Percentiles rank a stretch among this genome's conserved stretches.
phyloP scores from a whole-genome alignment of 1,140 invertebrate genomes.

The Leptinotarsa defecta region DNA sequence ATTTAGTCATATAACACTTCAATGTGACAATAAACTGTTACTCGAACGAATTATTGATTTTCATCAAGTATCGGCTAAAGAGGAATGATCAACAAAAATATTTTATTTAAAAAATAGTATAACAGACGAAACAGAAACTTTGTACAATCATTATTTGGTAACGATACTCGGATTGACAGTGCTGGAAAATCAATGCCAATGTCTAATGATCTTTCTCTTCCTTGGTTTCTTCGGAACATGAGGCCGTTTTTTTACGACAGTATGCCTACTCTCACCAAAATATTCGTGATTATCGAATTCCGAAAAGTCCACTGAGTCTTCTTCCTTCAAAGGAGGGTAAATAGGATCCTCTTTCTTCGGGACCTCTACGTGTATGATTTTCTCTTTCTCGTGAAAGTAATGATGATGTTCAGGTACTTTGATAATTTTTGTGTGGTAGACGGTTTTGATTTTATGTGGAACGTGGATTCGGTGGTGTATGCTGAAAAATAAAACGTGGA shows the following conservation, averaged over 20 bases:
- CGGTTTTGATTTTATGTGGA: constrained; percentile 49
- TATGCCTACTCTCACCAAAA: constrained; percentile 19
- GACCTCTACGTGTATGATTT: constrained; percentile 33
- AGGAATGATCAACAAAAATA: not conserved
- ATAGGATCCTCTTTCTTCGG: constrained; percentile 30
- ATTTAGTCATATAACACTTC: too few relatives aligned
- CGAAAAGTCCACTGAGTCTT: constrained; percentile 15
- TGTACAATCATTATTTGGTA: not conserved
- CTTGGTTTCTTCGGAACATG: not conserved
- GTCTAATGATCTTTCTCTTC: not conserved
- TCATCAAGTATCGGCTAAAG: too few relatives aligned
- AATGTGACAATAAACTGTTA: too few relatives aligned
- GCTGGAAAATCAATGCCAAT: not conserved
- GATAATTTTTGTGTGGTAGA: constrained; percentile 53
- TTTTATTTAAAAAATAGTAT: not conserved
- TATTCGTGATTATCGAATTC: constrained; percentile 17
- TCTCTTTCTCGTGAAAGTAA: constrained; percentile 50
- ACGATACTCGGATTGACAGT: not conserved
- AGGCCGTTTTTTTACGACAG: constrained; percentile 27
- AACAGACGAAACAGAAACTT: not conserved
- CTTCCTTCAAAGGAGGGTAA: constrained; percentile 22
- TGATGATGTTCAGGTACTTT: constrained; percentile 54
- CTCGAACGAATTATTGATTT: too few relatives aligned
- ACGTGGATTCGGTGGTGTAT: constrained; percentile 50
- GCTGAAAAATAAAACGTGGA: constrained; percentile 35